Conservation (phyloP, 2,888 invertebrate genomes). For the Uropetala carovei region DNA sequence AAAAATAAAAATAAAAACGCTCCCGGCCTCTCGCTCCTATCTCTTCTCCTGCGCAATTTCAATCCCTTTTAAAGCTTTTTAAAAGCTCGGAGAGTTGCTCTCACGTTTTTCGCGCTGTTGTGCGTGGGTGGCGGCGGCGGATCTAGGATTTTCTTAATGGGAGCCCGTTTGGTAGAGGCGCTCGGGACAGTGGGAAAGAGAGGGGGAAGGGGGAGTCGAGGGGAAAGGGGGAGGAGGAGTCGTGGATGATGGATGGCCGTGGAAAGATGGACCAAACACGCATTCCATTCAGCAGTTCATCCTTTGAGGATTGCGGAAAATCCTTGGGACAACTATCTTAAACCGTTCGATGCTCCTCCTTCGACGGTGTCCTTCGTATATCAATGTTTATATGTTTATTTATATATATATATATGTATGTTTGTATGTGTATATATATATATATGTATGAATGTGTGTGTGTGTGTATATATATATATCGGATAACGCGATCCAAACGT, state of each 20-base stretch:
- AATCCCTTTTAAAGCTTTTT: not conserved
- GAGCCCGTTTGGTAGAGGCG: not conserved
- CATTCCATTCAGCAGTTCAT: not conserved
- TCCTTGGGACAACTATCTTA: not conserved
- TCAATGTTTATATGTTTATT: not conserved
- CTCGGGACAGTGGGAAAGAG: not conserved
- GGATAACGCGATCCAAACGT: too few species aligned
- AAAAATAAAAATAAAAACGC: not conserved
- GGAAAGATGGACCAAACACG: not conserved
- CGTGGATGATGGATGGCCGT: not conserved
- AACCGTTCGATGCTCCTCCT: not conserved
- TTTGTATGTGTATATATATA: too few species aligned
- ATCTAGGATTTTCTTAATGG: constrained; percentile 16
- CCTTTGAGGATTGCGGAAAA: not conserved
- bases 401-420: too few species aligned
- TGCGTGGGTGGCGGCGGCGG: constrained; percentile 39
- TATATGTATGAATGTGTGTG: too few species aligned
- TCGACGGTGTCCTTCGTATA: not conserved
- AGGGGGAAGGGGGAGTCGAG: not conserved
- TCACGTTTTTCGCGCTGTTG: constrained; percentile 42
- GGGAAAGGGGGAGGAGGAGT: not conserved
- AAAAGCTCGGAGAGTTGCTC: not conserved
- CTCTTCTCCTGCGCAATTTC: not conserved
- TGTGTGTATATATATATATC: too few species aligned
- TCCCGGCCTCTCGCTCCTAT: not conserved